Evolutionary conservation across 2,113 vertebrate genomes (phyloP).

Genomic region (Stigmatopora argus): DNA sequence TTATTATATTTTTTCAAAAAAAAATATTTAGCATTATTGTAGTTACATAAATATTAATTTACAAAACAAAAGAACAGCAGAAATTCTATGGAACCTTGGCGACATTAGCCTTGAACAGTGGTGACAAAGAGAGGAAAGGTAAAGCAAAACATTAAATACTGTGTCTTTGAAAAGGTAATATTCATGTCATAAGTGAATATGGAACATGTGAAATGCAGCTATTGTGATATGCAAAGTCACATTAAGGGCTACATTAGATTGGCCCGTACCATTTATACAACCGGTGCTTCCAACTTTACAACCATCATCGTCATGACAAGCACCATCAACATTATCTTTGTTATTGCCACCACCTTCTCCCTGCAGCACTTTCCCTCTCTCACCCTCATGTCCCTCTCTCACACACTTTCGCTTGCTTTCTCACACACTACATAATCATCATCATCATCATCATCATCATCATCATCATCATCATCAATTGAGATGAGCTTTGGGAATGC

Average conservation of each 20-base stretch:
- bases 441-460: conserved; percentile 7
- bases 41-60: not conserved
- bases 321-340: not conserved
- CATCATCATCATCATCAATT: no score
- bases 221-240: not conserved
- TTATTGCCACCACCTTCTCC: conserved; percentile 2
- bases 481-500: conserved; percentile 3
- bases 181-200: not conserved
- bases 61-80: not conserved
- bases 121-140: not conserved
- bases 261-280: not conserved
- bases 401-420: not conserved
- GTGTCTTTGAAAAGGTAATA: not conserved
- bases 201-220: not conserved
- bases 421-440: not conserved
- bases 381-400: no score
- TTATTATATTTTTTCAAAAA: no score
- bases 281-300: not conserved
- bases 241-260: not conserved
- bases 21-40: not conserved
- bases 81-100: not conserved
- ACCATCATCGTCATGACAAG: not conserved
- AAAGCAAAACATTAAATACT: not conserved
- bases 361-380: no score
- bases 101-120: not conserved